These are phyloP conservation scores for Lithosia quadra DNA, from an alignment of 2,888 invertebrate genomes.

Conservation along the genomic window DNA sequence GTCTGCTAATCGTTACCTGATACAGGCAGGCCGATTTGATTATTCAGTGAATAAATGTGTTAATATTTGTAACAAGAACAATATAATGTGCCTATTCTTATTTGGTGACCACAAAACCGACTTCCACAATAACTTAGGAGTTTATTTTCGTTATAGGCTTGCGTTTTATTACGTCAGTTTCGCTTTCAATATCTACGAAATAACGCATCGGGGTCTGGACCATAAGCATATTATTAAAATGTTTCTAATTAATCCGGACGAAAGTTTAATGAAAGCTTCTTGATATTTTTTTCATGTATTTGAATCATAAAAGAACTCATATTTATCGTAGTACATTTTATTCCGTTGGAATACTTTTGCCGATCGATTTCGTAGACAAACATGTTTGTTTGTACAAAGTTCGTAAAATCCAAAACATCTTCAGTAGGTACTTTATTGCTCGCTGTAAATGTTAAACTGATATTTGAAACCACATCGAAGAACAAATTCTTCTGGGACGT, in stretches of 20 bases:
- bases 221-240: too few species aligned
- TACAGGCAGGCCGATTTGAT: not conserved
- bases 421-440: not conserved
- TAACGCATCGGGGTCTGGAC: too few species aligned
- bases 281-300: not conserved
- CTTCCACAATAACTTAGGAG: not conserved
- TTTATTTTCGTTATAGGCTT: not conserved
- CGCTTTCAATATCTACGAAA: not conserved
- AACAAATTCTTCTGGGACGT: not conserved
- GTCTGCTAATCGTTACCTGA: not conserved
- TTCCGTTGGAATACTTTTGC: not conserved
- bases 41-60: not conserved
- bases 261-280: not conserved
- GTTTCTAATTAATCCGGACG: too few species aligned
- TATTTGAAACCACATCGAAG: not conserved
- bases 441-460: not conserved
- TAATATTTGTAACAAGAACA: not conserved
- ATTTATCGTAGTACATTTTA: not conserved
- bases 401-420: constrained; percentile 2
- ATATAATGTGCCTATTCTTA: not conserved
- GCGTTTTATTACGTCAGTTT: not conserved
- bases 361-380: not conserved
- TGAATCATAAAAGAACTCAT: not conserved
- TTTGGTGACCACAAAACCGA: not conserved
- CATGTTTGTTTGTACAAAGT: constrained; percentile 1